Conservation (phyloP, 2,113 vertebrate genomes). For the Zeus faber region DNA sequence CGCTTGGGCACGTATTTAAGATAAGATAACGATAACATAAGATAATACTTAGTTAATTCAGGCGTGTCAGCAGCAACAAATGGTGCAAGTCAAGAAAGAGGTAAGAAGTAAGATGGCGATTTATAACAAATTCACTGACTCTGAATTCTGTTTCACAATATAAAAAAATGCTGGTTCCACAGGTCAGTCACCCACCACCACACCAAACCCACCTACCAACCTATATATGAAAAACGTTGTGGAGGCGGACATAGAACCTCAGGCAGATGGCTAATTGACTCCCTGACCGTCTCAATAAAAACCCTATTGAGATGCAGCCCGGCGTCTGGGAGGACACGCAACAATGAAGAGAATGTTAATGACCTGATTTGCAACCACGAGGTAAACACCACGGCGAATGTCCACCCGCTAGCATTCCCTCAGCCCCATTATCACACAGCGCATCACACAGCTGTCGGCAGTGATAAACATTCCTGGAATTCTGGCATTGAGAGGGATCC, state of each 20-base stretch:
- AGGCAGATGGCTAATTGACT: conserved; percentile 60
- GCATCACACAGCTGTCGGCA: conserved; percentile 27
- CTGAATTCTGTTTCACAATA: too few species aligned
- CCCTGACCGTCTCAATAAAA: conserved; percentile 49
- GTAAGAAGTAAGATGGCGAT: too few species aligned
- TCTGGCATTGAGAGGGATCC: too few species aligned
- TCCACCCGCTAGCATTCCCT: conserved; percentile 31
- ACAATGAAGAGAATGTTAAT: conserved; percentile 67
- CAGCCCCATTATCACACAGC: conserved; percentile 40
- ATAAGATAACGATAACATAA: too few species aligned
- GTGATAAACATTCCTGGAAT: conserved; percentile 44
- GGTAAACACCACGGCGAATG: conserved; percentile 53
- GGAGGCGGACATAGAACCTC: conserved; percentile 33
- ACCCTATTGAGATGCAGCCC: conserved; percentile 54
- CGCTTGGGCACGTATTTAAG: too few species aligned
- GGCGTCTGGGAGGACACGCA: conserved; percentile 28
- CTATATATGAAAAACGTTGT: conserved; percentile 28
- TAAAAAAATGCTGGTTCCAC: too few species aligned
- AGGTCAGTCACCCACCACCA: not conserved
- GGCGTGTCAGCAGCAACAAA: too few species aligned
- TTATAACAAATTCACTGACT: too few species aligned
- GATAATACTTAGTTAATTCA: too few species aligned
- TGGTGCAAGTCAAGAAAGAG: too few species aligned
- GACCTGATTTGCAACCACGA: conserved; percentile 41
- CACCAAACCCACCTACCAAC: not conserved